Percentiles rank a stretch among this genome's conserved stretches.
Evolutionary conservation across 2,797 vertebrate species (phyloP).

Genomic region (Taeniopygia guttata): DNA sequence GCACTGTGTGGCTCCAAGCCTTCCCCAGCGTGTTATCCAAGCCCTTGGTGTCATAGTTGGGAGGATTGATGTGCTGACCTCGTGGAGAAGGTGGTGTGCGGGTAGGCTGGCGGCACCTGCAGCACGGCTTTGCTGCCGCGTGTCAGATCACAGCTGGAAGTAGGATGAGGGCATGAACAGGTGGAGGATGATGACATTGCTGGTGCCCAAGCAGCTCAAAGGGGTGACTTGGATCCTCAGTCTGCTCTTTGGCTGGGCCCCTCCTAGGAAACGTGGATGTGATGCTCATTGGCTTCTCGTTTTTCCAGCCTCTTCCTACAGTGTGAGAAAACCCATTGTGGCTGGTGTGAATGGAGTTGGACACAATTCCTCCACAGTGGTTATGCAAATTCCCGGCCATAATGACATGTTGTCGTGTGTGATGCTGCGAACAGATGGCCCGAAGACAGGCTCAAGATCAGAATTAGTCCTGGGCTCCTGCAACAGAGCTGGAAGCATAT

Average conservation of each 20-base stretch:
- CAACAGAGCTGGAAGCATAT: conserved; percentile 16
- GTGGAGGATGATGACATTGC: fast-evolving
- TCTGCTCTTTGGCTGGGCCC: neutral
- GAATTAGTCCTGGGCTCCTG: conserved; percentile 39
- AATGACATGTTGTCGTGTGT: conserved; percentile 29
- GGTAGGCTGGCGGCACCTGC: neutral
- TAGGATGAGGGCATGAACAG: neutral
- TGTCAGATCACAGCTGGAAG: neutral
- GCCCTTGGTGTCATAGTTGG: neutral
- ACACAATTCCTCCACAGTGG: neutral
- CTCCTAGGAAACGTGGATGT: neutral
- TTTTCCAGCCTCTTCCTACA: neutral
- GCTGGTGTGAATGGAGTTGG: neutral
- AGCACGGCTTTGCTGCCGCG: neutral
- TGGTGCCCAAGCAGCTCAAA: neutral
- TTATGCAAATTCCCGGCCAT: conserved; percentile 37
- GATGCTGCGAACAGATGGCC: conserved; percentile 49
- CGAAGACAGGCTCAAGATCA: conserved; percentile 37
- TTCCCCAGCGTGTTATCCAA: neutral
- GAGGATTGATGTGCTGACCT: neutral
- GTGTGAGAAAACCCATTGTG: neutral
- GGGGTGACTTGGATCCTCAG: neutral
- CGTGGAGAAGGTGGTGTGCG: neutral
- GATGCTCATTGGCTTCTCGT: fast-evolving
- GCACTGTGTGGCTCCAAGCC: neutral